Conservation (phyloP, 2,113 vertebrate species). For the Podiceps cristatus region DNA sequence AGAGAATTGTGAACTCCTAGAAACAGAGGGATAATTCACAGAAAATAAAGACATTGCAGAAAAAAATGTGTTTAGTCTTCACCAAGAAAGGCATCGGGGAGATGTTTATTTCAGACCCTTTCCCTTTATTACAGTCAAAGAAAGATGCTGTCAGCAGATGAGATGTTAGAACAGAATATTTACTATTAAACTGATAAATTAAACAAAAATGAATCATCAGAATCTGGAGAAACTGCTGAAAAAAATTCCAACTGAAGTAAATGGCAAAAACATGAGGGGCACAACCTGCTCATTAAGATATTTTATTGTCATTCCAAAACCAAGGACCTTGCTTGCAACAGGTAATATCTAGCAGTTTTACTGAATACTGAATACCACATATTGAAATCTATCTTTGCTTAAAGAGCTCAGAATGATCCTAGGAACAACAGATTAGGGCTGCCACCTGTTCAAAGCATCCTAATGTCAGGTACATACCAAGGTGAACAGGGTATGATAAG, state of each 20-base stretch:
- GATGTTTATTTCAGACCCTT: neutral
- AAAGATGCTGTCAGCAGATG: neutral
- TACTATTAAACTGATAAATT: neutral
- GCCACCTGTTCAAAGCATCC: neutral
- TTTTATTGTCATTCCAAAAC: neutral
- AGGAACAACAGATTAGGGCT: neutral
- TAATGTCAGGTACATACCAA: accelerated
- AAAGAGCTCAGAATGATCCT: neutral
- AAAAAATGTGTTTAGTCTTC: neutral
- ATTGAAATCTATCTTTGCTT: neutral
- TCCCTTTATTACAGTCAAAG: neutral
- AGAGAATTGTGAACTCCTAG: neutral
- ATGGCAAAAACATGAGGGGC: neutral
- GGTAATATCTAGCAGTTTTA: neutral
- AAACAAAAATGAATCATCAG: neutral
- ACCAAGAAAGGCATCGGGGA: neutral
- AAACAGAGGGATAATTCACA: neutral
- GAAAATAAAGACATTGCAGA: neutral
- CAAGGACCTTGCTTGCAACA: neutral
- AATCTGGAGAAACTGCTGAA: neutral
- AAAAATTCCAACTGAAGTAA: neutral
- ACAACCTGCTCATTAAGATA: neutral
- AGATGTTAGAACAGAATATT: neutral
- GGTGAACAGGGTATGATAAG: neutral
- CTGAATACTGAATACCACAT: neutral